Conservation (phyloP, 2,113 vertebrate genomes). For the Antechinus flavipes region DNA sequence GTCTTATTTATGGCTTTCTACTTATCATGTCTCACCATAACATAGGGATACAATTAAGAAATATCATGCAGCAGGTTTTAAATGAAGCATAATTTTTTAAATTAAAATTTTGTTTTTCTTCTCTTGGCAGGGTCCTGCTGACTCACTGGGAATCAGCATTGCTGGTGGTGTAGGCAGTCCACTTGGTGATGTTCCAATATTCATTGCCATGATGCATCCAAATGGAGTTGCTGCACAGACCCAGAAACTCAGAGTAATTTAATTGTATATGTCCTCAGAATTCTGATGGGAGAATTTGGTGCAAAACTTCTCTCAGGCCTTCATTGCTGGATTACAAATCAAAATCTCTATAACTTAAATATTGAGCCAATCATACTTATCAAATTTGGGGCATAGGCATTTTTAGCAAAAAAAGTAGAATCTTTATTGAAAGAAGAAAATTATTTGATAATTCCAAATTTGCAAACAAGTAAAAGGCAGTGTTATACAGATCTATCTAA, state of each 20-base stretch:
- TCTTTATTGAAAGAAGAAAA: background rate
- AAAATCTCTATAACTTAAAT: constrained; percentile 24
- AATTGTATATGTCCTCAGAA: background rate
- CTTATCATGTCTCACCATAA: background rate
- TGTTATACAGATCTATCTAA: background rate
- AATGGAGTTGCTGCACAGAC: constrained; percentile 96
- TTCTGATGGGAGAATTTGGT: background rate
- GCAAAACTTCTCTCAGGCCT: background rate
- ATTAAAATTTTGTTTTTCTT: constrained; percentile 40
- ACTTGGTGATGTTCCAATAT: constrained; percentile 96
- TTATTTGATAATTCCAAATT: background rate
- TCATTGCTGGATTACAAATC: background rate
- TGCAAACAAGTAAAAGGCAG: constrained; percentile 9
- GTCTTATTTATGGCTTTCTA: constrained; percentile 18
- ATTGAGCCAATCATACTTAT: background rate
- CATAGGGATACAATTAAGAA: constrained; percentile 5
- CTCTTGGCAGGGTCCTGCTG: constrained; percentile 85
- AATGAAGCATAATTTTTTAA: constrained; percentile 42
- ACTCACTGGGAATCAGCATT: constrained; percentile 96
- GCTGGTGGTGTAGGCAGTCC: constrained; percentile 98
- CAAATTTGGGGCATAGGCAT: background rate
- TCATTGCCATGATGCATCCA: constrained; percentile 99
- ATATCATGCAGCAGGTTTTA: background rate
- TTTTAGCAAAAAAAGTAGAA: constrained; percentile 21
- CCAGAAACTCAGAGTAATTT: constrained; percentile 92